phyloP scores from a whole-genome alignment of 37 sponge, comb jelly and placozoan genomes.

The Beroe forskalii region DNA sequence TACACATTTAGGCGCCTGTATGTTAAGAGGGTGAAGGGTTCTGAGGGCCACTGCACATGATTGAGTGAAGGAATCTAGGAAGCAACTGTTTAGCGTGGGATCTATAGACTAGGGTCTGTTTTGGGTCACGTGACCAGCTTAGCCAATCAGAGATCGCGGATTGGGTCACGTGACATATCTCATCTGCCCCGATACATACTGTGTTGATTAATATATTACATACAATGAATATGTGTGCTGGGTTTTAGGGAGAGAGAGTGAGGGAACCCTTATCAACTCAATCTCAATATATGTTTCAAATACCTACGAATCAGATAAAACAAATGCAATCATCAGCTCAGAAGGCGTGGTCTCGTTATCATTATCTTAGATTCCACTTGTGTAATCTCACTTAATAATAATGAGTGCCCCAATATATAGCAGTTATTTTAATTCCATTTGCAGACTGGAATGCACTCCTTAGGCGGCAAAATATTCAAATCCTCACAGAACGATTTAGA shows the following conservation, averaged over 20 bases:
- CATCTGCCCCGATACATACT: not conserved
- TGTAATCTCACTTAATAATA: too few species aligned
- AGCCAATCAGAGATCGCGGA: not conserved
- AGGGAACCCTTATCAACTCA: too few species aligned
- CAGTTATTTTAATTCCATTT: slow-evolving; percentile 48
- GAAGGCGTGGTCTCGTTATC: too few species aligned
- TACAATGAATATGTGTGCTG: not conserved
- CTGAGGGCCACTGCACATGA: not conserved
- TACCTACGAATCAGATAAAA: too few species aligned
- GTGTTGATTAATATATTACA: not conserved
- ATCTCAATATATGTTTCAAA: too few species aligned
- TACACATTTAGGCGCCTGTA: not conserved
- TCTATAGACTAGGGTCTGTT: not conserved
- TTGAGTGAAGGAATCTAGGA: slow-evolving; percentile 40
- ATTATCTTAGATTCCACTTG: too few species aligned
- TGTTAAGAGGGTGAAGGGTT: not conserved
- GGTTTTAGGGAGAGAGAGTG: too few species aligned
- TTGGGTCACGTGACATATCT: not conserved
- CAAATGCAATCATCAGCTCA: too few species aligned
- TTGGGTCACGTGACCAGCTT: not conserved
- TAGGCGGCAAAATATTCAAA: too few species aligned
- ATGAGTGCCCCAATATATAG: too few species aligned
- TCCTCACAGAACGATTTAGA: too few species aligned
- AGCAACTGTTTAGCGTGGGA: slow-evolving; percentile 51
- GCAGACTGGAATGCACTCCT: slow-evolving; percentile 22